Conservation (phyloP, 2,888 invertebrate species). For the Steromphala cineraria region DNA sequence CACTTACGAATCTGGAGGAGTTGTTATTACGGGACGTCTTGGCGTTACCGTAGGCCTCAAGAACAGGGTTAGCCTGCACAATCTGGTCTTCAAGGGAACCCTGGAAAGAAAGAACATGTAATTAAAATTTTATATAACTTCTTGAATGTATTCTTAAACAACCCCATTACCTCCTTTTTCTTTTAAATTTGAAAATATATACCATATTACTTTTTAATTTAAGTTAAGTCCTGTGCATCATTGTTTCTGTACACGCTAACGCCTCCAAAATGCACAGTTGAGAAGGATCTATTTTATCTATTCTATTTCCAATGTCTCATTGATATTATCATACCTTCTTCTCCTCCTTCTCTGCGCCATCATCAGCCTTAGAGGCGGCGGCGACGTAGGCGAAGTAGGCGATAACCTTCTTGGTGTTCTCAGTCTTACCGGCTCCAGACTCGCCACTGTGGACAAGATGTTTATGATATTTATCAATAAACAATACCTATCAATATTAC, state of each 20-base stretch:
- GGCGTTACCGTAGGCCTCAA: conserved; percentile 73
- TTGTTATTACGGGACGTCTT: conserved; percentile 91
- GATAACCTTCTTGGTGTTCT: conserved; percentile 99
- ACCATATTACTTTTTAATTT: no score
- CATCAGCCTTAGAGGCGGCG: conserved; percentile 79
- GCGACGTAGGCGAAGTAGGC: conserved; percentile 91
- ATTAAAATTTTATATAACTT: no score
- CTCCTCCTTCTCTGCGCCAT: conserved; percentile 40
- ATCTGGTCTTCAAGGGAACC: conserved; percentile 95
- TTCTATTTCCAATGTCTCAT: no score
- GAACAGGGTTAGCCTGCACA: conserved; percentile 92
- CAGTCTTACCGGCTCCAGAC: conserved; percentile 99
- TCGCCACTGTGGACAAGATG: conserved; percentile 83
- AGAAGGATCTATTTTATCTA: no score
- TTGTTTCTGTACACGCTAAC: no score
- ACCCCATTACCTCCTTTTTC: no score
- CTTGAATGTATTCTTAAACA: no score
- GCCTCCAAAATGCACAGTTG: no score
- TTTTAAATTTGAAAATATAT: no score
- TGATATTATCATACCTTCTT: neutral
- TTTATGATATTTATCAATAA: neutral
- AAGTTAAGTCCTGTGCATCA: no score
- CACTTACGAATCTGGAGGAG: conserved; percentile 79
- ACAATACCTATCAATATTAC: no score
- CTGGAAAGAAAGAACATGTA: conserved; percentile 21